Evolutionary conservation across 2,888 invertebrate genomes (phyloP).

Genomic region (Drosophila austrosaltans): DNA sequence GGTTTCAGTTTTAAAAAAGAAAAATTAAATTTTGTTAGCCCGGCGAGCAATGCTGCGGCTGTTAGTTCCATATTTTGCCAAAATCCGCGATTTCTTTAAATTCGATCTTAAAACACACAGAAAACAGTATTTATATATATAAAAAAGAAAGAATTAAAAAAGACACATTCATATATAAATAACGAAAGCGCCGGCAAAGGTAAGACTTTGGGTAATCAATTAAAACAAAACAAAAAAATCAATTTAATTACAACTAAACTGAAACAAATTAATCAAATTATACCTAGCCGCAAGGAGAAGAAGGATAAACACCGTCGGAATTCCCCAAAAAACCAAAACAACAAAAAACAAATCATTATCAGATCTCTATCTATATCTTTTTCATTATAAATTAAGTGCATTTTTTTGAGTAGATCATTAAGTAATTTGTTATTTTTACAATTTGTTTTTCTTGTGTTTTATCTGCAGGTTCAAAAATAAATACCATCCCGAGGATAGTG

Average conservation of each 20-base stretch:
- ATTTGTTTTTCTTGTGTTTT: slow-evolving; percentile 42
- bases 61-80: slow-evolving; percentile 71
- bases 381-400: neutral
- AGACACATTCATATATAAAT: slow-evolving; percentile 61
- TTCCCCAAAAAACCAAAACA: neutral
- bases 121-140: slow-evolving; percentile 40
- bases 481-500: slow-evolving; percentile 98
- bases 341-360: neutral
- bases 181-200: slow-evolving; percentile 75
- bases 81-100: slow-evolving; percentile 83
- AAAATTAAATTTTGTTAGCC: slow-evolving; percentile 71
- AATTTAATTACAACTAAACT: slow-evolving; percentile 24
- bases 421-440: neutral
- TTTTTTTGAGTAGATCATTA: no score
- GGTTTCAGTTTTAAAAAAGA: slow-evolving; percentile 46
- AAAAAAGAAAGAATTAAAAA: slow-evolving; percentile 27
- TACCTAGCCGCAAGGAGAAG: slow-evolving; percentile 31
- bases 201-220: slow-evolving; percentile 82
- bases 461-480: slow-evolving; percentile 97
- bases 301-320: slow-evolving; percentile 7
- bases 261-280: slow-evolving; percentile 24
- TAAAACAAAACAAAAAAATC: slow-evolving; percentile 27
- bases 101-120: slow-evolving; percentile 72
- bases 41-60: slow-evolving; percentile 84
- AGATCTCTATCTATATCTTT: neutral